Evolutionary conservation across 2,113 vertebrate species (phyloP).

Genomic region (Mobula hypostoma): DNA sequence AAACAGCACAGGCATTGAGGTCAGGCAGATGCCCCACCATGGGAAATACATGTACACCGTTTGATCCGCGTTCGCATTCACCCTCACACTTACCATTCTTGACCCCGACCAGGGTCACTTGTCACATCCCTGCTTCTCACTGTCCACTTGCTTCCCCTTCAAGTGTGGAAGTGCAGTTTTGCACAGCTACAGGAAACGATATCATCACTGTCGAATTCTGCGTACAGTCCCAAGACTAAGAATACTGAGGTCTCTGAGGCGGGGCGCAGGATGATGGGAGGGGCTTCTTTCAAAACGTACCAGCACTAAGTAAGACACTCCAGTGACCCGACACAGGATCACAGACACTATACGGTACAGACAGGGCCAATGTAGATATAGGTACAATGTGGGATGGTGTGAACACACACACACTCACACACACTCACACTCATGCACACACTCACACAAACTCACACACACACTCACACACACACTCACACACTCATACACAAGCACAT

Average conservation of each 20-base stretch:
- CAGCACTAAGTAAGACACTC: not conserved
- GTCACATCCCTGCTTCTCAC: not conserved
- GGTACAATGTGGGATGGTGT: no score
- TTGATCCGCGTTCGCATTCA: no score
- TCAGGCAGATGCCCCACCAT: no score
- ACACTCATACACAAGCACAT: no score
- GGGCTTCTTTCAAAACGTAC: not conserved
- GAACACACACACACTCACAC: not conserved
- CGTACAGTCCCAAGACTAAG: not conserved
- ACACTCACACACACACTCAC: no score
- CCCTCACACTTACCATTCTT: not conserved
- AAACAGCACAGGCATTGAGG: no score
- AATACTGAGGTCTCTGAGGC: no score
- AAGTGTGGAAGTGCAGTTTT: not conserved
- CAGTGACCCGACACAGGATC: not conserved
- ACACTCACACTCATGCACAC: not conserved
- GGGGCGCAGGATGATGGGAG: not conserved
- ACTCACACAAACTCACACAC: no score
- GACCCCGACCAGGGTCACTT: fast-evolving
- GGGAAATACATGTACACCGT: no score
- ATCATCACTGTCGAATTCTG: not conserved
- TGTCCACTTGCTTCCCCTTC: not conserved
- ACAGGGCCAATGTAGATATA: not conserved
- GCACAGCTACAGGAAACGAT: not conserved
- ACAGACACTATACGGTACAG: not conserved